Percentiles rank a stretch among this genome's conserved stretches.
Evolutionary conservation across 2,797 vertebrate genomes (phyloP).

Genomic region (Ceyx erithaca): DNA sequence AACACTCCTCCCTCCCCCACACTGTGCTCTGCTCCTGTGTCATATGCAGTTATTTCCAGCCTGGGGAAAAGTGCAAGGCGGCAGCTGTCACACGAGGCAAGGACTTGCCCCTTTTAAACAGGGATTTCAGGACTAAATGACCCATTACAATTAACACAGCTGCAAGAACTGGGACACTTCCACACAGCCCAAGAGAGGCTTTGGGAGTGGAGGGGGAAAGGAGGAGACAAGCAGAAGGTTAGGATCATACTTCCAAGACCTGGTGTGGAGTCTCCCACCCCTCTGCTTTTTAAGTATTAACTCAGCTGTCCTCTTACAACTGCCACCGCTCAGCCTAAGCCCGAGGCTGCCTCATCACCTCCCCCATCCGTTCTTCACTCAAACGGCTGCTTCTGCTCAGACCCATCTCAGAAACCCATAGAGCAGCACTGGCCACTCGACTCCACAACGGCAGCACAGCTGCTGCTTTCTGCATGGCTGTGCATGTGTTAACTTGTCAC

Average conservation of each 20-base stretch:
- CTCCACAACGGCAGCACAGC: rapidly evolving
- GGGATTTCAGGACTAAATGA: slow-evolving; percentile 73
- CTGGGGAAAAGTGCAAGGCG: slow-evolving; percentile 67
- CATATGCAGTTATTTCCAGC: slow-evolving; percentile 75
- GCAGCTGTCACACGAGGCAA: slow-evolving; percentile 68
- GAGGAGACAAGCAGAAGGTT: neutral
- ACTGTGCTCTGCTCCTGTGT: slow-evolving; percentile 43
- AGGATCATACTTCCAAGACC: neutral
- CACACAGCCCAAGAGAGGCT: slow-evolving; percentile 26
- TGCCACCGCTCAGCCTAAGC: neutral
- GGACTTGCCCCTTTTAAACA: slow-evolving; percentile 58
- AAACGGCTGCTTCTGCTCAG: rapidly evolving
- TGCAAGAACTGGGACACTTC: slow-evolving; percentile 71
- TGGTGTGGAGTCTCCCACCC: neutral
- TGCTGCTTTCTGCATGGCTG: neutral
- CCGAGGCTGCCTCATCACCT: neutral
- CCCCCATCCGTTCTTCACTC: neutral
- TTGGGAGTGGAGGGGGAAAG: slow-evolving; percentile 22
- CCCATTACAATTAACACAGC: slow-evolving; percentile 77
- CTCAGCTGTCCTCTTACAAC: neutral
- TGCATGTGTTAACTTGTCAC: neutral
- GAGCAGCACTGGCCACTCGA: neutral
- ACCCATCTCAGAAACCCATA: neutral
- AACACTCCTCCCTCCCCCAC: slow-evolving; percentile 46
- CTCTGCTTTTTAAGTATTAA: neutral